Evolutionary conservation across 2,888 invertebrate genomes (phyloP).

Genomic region (Perizoma affinitatum): DNA sequence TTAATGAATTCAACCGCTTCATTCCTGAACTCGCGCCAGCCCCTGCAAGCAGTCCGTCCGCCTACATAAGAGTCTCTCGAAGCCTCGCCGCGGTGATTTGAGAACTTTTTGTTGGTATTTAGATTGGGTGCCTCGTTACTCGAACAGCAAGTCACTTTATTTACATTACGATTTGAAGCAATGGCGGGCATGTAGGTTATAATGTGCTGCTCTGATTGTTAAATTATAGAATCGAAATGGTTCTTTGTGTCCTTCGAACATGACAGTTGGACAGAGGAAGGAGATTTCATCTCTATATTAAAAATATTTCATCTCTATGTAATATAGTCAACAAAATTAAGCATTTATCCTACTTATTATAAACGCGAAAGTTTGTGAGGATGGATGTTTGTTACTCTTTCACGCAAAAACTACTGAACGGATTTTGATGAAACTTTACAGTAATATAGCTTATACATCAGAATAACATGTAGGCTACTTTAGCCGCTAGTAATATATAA

Average conservation of each 20-base stretch:
- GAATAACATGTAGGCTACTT: too few species aligned
- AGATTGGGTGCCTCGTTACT: conserved; percentile 74
- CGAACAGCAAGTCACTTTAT: conserved; percentile 35
- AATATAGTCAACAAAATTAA: too few species aligned
- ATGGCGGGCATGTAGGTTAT: conserved; percentile 17
- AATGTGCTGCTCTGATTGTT: conserved; percentile 27
- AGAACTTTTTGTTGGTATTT: conserved; percentile 77
- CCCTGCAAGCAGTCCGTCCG: conserved; percentile 70
- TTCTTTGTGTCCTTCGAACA: conserved; percentile 6
- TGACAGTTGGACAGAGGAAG: neutral
- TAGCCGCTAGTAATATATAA: too few species aligned
- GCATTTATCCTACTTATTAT: too few species aligned
- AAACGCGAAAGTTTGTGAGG: too few species aligned
- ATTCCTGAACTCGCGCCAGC: conserved; percentile 42
- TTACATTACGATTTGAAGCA: conserved; percentile 31
- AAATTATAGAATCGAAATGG: conserved; percentile 18
- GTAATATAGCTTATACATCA: too few species aligned
- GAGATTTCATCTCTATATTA: too few species aligned
- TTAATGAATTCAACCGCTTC: conserved; percentile 17
- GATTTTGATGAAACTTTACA: too few species aligned
- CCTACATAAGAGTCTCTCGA: conserved; percentile 76
- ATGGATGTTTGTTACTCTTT: too few species aligned
- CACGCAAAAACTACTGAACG: too few species aligned
- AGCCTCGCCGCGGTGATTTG: conserved; percentile 76
- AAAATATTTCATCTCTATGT: too few species aligned